Conservation (phyloP, 64 coral and sea anemone species). For the Catalaphyllia jardinei region DNA sequence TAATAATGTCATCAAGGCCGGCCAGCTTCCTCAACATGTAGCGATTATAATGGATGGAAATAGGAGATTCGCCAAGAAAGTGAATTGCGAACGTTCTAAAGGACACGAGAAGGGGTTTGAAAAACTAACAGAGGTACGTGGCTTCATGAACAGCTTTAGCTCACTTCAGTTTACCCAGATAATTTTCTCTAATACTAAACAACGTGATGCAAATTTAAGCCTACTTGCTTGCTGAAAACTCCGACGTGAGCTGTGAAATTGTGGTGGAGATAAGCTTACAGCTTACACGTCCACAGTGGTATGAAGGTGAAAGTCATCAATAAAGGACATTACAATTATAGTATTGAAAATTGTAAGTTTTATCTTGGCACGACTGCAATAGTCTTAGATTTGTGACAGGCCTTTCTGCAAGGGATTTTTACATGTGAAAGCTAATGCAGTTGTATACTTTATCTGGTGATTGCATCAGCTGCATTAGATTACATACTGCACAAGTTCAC, state of each 20-base stretch:
- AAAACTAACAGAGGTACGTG: conserved; percentile 87
- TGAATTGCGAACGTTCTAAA: conserved; percentile 88
- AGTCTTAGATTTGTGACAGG: neutral
- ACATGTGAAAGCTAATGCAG: neutral
- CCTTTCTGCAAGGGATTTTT: neutral
- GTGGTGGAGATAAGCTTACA: too few relatives aligned
- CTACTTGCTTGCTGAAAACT: too few relatives aligned
- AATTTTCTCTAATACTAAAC: neutral
- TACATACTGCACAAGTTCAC: too few relatives aligned
- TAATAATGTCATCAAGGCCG: conserved; percentile 93
- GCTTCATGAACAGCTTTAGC: neutral
- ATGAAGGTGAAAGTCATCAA: too few relatives aligned
- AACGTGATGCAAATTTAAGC: too few relatives aligned
- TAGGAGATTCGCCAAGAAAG: conserved; percentile 91
- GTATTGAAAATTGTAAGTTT: neutral
- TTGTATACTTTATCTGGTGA: neutral
- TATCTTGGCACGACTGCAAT: neutral
- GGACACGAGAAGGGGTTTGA: conserved; percentile 98
- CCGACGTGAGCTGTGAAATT: too few relatives aligned
- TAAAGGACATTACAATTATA: too few relatives aligned
- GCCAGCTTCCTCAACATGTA: conserved; percentile 87
- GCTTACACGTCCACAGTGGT: too few relatives aligned
- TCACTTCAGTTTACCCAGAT: neutral
- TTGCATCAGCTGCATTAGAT: too few relatives aligned
- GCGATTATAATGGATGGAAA: conserved; percentile 99